Conservation (phyloP, 2,888 invertebrate genomes). For the Mimas tiliae region DNA sequence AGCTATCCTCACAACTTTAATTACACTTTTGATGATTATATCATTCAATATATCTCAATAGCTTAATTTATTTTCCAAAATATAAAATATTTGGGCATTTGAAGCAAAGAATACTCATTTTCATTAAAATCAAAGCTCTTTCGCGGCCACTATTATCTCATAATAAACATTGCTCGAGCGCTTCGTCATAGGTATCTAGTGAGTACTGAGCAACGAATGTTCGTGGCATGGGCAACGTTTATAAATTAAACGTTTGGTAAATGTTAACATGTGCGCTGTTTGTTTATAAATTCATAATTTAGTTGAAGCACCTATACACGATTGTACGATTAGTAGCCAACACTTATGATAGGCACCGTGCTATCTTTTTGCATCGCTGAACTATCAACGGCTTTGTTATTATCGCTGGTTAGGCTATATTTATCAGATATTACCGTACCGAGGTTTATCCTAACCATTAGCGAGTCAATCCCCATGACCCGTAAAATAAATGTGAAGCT, state of each 20-base stretch:
- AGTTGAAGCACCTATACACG: slow-evolving; percentile 42
- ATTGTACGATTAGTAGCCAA: slow-evolving; percentile 47
- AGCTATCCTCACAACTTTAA: background rate
- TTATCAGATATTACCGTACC: slow-evolving; percentile 44
- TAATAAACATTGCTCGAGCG: background rate
- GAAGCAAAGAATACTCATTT: background rate
- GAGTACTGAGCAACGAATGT: background rate
- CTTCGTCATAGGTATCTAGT: background rate
- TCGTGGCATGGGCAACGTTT: slow-evolving; percentile 39
- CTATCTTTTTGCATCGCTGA: slow-evolving; percentile 46
- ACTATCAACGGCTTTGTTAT: slow-evolving; percentile 49
- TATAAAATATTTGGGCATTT: background rate
- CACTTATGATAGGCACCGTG: slow-evolving; percentile 40
- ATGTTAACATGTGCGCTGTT: slow-evolving; percentile 46
- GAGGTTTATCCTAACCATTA: slow-evolving; percentile 51
- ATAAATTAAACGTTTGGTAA: slow-evolving; percentile 52
- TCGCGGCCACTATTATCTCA: slow-evolving; percentile 12
- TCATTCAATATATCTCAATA: background rate
- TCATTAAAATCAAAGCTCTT: slow-evolving; percentile 15
- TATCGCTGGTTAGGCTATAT: slow-evolving; percentile 45
- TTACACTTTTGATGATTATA: background rate
- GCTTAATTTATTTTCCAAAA: background rate
- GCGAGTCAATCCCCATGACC: slow-evolving; percentile 48
- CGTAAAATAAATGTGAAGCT: slow-evolving; percentile 44
- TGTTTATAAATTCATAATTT: slow-evolving; percentile 53